Conservation (phyloP, 2,888 invertebrate species). For the Cryptosula pallasiana region DNA sequence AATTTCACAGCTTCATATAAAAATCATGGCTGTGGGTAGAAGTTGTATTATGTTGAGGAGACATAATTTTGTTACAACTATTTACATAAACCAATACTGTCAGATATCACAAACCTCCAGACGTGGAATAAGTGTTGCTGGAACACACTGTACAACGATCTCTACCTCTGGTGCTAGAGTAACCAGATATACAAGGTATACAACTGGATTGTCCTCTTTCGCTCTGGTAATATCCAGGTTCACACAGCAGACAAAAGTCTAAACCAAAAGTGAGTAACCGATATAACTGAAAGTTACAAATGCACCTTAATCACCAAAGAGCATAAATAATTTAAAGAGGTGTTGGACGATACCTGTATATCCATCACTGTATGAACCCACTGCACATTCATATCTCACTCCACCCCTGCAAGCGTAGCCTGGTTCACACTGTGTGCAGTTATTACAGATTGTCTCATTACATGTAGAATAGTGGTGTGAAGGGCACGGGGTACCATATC, state of each 20-base stretch:
- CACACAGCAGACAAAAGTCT: slow-evolving; percentile 37
- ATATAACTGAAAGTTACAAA: neutral
- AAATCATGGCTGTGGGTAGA: too few relatives aligned
- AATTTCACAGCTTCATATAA: too few relatives aligned
- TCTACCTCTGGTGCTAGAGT: slow-evolving; percentile 34
- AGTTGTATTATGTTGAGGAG: too few relatives aligned
- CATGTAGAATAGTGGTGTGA: slow-evolving; percentile 34
- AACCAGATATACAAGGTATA: slow-evolving; percentile 34
- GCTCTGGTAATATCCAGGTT: slow-evolving; percentile 36
- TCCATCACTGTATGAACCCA: slow-evolving; percentile 36
- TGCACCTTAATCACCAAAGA: too few relatives aligned
- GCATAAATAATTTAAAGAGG: too few relatives aligned
- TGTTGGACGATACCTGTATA: too few relatives aligned
- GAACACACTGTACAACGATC: slow-evolving; percentile 36
- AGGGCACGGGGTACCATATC: slow-evolving; percentile 35
- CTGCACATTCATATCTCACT: slow-evolving; percentile 31
- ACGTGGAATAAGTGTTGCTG: slow-evolving; percentile 32
- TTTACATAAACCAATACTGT: too few relatives aligned
- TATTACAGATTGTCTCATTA: slow-evolving; percentile 35
- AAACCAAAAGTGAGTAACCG: too few relatives aligned
- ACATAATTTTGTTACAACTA: too few relatives aligned
- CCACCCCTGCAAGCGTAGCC: slow-evolving; percentile 38
- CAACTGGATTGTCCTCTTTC: slow-evolving; percentile 33
- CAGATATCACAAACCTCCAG: slow-evolving; percentile 24
- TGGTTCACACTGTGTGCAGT: slow-evolving; percentile 34